Evolutionary conservation across 2,113 vertebrate species (phyloP), one percentile per base, ranked within the genome.

Genomic region (Pandion haliaetus): DNA sequence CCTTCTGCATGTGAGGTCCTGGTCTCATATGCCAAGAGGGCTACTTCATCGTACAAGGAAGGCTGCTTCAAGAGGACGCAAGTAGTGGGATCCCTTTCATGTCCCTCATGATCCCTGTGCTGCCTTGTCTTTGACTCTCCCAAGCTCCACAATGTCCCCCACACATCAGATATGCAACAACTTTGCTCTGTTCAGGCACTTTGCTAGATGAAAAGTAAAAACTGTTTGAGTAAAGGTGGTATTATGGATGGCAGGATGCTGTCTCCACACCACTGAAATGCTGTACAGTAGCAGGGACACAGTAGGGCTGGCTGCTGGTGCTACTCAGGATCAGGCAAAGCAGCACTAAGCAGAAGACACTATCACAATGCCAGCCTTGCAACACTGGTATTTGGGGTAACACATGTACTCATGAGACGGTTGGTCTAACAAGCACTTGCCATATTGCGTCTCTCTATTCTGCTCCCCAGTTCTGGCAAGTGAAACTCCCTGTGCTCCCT

Each of bases 321-420:
- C 16, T 59, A 23, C 62, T 42, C 10, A 26, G 65, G 9, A 16
- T 42, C 29, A 84, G 69, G 34, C 17, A 26, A 61, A 52, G 40
- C 17, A 50, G 36, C 0, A 2, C 38, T 65, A 17, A 34, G 24
- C 44, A 74, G 36, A 69, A 57, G 40, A 11, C 23, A 12, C 10
- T 29, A 9, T 12, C 61, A 34, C 25, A 21, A 24, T 50, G 24
- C 2, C 65, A 74, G 42, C 7, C 31, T 40, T 61, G 6, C 61
- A 90, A 69, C 2, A 29, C 5, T 12, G 5, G 1, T 59, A 19
- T 79, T 77, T 57, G 15, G 26, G 17, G 9, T 74, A 78, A 70
- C 4, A 26, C 4, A 2, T 4, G 2, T 18, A 49, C 6, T 74
- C 23, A 54, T 10, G 12, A 49, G 36, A 66, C 1, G 3, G 17